Conservation (phyloP, 2,888 invertebrate genomes). For the Diarsia brunnea region DNA sequence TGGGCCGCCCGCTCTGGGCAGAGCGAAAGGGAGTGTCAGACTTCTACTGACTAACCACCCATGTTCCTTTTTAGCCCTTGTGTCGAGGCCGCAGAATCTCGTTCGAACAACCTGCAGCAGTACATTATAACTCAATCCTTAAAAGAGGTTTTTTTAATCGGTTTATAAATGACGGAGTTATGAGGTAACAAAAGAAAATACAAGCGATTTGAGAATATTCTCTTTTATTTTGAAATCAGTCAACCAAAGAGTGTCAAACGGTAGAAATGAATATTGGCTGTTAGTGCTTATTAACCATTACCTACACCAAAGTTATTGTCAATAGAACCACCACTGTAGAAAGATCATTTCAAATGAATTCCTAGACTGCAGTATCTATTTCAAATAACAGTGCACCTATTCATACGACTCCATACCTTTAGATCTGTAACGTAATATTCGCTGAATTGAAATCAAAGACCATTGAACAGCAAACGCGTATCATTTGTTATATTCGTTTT, state of each 20-base stretch:
- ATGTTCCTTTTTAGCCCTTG: too few species aligned
- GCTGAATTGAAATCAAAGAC: conserved; percentile 32
- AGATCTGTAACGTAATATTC: conserved; percentile 37
- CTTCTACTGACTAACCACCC: too few species aligned
- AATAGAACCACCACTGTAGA: neutral
- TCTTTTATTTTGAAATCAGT: too few species aligned
- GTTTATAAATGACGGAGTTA: too few species aligned
- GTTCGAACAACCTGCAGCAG: too few species aligned
- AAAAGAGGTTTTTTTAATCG: too few species aligned
- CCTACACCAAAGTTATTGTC: neutral
- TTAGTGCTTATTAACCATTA: neutral
- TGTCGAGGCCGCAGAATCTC: too few species aligned
- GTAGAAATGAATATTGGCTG: neutral
- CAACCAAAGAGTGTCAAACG: neutral
- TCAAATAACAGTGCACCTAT: conserved; percentile 33
- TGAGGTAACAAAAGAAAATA: too few species aligned
- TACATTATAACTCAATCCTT: too few species aligned
- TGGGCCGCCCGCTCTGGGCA: too few species aligned
- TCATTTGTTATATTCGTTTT: conserved; percentile 14
- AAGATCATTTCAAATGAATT: conserved; percentile 7
- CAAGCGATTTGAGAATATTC: too few species aligned
- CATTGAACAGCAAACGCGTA: conserved; percentile 22
- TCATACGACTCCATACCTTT: conserved; percentile 4
- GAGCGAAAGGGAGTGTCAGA: too few species aligned
- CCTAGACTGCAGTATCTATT: conserved; percentile 22